A percentile compares a stretch with the other conserved stretches of the same genome.
These are phyloP conservation scores for Cecropterus lyciades DNA, from an alignment of 1,140 invertebrate species.

Conservation along the genomic window DNA sequence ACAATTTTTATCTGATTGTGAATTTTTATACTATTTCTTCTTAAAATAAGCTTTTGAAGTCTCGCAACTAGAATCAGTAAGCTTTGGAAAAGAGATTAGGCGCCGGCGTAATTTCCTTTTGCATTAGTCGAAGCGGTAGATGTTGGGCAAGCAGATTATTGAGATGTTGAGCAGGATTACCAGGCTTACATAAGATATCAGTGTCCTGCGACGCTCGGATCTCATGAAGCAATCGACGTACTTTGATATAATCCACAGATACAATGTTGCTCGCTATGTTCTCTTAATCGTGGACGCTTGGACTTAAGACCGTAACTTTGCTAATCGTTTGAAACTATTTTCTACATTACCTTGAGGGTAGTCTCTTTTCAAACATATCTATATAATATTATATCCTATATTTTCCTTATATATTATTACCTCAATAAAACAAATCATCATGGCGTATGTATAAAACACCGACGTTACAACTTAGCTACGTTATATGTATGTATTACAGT, in stretches of 20 bases:
- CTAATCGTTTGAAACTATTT: background rate
- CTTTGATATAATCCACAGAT: constrained; percentile 9
- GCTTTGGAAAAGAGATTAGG: constrained; percentile 17
- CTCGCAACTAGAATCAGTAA: constrained; percentile 6
- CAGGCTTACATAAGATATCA: constrained; percentile 42
- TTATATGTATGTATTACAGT: too few species aligned
- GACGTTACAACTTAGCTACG: too few species aligned
- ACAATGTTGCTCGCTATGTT: background rate
- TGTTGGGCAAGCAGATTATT: constrained; percentile 53
- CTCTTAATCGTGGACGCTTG: background rate
- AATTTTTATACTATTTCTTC: background rate
- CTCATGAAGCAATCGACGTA: background rate
- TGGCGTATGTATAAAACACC: too few species aligned
- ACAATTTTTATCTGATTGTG: too few species aligned
- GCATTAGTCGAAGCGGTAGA: constrained; percentile 33
- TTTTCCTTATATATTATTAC: too few species aligned
- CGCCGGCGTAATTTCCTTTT: constrained; percentile 28
- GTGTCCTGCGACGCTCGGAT: constrained; percentile 21
- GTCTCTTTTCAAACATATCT: too few species aligned
- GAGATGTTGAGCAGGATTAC: constrained; percentile 45
- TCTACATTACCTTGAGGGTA: too few species aligned
- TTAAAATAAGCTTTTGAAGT: constrained; percentile 9
- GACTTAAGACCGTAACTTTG: background rate
- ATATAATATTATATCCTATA: too few species aligned
- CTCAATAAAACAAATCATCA: too few species aligned